Base-by-base conservation (phyloP, 2,888 invertebrate genomes). In the Calephelis perditalis region DNA sequence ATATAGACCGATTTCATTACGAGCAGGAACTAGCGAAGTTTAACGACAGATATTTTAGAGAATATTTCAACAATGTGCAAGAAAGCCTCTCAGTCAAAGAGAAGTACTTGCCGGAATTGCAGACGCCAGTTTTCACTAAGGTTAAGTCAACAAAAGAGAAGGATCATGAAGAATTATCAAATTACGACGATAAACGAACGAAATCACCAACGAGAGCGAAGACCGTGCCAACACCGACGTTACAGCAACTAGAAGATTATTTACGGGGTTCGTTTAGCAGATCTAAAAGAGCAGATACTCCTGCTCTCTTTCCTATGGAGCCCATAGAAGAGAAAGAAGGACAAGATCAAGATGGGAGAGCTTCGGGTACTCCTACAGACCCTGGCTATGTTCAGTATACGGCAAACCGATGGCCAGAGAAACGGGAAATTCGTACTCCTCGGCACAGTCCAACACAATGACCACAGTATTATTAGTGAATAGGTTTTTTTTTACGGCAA, bases 371-470 rank as follows among this genome's bases (percentile, higher is more conserved):
- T 0, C 94, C 95, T 0, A 93, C 92, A 0, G 95, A 95, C 77
- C 95, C 94, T 0, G 95, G 95, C 4, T 95, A 92, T 70, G 95
- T 95, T 2, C 93, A 94, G 71, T 95, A 95, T 73, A 92, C 94
- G 0, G 95, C 94, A 1, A 93, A 92, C 65, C 92, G 93, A 69
- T 95, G 95, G 95, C 92, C 92, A 0, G 90, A 91, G 55, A 88
- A 86, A 58, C 71, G 88, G 37, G 91, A 88, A 71, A 74, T 91
- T 7, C 91, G 92, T 68, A 93, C 94, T 2, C 93, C 94, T 0
- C 75, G 91, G 66, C 91, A 92, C 64, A 92, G 92, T 73, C 92
- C 92, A 4, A 90, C 90, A 44, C 75, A 74, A 67, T 75, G 63
- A 69, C 57, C n/a, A 26, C 10, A 54, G 58, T 59, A 37, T 58